Percentiles rank a stretch among this genome's conserved stretches.
phyloP scores from a whole-genome alignment of 1,140 invertebrate species.

The Matsumurasca onukii region DNA sequence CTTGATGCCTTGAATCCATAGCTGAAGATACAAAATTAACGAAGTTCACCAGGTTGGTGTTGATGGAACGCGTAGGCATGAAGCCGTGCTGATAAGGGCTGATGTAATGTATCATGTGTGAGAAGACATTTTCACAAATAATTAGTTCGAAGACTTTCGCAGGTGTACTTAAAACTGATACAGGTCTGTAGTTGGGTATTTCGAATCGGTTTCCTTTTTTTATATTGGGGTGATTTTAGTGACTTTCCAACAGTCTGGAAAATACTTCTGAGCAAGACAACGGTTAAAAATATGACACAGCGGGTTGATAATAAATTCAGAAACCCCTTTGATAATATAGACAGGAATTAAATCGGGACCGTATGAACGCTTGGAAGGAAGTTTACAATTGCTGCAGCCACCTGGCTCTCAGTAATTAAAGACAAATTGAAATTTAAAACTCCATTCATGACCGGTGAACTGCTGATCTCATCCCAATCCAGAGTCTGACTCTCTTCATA shows the following conservation, averaged over 20 bases:
- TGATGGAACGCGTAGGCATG: conserved; percentile 1
- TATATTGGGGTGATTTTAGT: conserved; percentile 13
- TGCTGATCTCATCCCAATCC: not conserved
- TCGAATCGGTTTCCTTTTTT: conserved; percentile 6
- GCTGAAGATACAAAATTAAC: not conserved
- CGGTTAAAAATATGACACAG: conserved; percentile 18
- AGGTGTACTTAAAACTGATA: not conserved
- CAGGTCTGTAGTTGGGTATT: not conserved
- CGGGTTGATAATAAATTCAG: not conserved
- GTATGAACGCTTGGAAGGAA: conserved; percentile 23
- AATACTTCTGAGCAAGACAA: not conserved
- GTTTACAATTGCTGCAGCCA: not conserved
- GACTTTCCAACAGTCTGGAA: conserved; percentile 5
- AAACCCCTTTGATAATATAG: conserved; percentile 17
- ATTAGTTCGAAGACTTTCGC: conserved; percentile 2
- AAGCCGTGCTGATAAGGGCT: not conserved
- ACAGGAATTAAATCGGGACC: conserved; percentile 16
- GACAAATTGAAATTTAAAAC: not conserved
- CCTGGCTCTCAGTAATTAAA: not conserved
- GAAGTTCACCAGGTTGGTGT: not conserved
- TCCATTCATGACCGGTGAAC: not conserved
- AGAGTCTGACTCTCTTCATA: not conserved
- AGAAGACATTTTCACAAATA: not conserved
- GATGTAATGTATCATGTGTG: conserved; percentile 10
- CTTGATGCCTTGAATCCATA: conserved; percentile 4